Evolutionary conservation across 2,113 vertebrate species (phyloP).

Genomic region (Corydoras sp.): DNA sequence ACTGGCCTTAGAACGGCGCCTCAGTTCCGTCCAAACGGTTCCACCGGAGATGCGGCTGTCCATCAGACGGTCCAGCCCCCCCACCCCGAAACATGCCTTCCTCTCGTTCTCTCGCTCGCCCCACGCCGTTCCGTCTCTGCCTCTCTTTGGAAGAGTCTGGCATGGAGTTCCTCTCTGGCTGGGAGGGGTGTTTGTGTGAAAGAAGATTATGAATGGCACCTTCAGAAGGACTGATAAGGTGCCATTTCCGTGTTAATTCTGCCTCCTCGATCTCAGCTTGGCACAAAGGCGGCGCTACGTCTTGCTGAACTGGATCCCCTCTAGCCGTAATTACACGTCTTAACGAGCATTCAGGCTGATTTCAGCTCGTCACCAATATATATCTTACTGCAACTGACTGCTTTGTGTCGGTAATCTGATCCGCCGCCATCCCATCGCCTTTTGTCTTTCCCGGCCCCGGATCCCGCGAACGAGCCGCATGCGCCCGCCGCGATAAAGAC

Average conservation of each 20-base stretch:
- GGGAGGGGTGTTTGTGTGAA: conserved; percentile 30
- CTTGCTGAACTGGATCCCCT: conserved; percentile 16
- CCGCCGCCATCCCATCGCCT: neutral
- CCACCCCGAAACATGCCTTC: no score
- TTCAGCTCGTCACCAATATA: neutral
- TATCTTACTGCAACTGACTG: neutral
- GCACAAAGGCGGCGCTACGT: conserved; percentile 25
- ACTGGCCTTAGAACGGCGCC: no score
- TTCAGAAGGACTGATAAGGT: conserved; percentile 34
- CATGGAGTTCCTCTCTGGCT: conserved; percentile 32
- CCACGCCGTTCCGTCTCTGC: no score
- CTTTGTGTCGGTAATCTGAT: neutral
- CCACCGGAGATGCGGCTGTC: no score
- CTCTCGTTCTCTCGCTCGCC: no score
- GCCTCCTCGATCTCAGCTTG: conserved; percentile 36
- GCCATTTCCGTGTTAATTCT: conserved; percentile 38
- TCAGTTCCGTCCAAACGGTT: no score
- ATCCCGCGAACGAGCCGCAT: no score
- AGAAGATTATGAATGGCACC: conserved; percentile 35
- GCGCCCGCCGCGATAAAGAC: no score
- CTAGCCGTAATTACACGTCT: conserved; percentile 27
- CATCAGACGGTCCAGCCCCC: no score
- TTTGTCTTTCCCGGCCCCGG: neutral
- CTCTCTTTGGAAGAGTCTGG: conserved; percentile 4
- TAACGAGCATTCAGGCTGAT: conserved; percentile 6